Evolutionary conservation across 2,797 vertebrate species (phyloP).

Genomic region (Halcyon leucocephala): DNA sequence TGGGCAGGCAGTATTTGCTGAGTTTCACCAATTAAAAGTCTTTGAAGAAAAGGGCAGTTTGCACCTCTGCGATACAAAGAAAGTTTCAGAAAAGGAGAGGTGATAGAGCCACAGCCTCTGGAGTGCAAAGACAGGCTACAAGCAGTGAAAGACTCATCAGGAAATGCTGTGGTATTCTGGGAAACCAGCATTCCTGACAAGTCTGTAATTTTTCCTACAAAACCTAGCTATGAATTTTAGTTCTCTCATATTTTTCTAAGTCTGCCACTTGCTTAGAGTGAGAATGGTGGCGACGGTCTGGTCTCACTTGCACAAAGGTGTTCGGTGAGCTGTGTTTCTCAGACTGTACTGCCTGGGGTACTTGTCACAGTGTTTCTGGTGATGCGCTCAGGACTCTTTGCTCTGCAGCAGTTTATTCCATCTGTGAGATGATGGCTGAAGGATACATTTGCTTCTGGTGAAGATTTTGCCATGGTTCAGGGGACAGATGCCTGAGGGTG

Average conservation of each 20-base stretch:
- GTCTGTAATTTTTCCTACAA: neutral
- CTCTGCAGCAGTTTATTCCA: neutral
- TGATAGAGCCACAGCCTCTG: neutral
- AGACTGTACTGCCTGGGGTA: neutral
- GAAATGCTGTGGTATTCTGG: neutral
- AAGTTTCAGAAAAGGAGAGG: neutral
- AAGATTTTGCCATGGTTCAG: neutral
- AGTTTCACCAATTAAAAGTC: neutral
- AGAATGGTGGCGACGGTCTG: neutral
- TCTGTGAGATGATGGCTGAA: neutral
- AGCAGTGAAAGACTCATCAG: neutral
- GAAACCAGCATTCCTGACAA: neutral
- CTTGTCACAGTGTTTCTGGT: fast-evolving
- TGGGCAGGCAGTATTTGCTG: neutral
- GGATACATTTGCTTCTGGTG: neutral
- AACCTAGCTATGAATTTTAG: neutral
- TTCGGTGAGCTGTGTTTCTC: neutral
- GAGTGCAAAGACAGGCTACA: fast-evolving
- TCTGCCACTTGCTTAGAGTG: neutral
- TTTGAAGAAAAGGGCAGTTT: neutral
- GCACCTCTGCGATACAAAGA: neutral
- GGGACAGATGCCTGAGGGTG: neutral
- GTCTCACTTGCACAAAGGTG: fast-evolving
- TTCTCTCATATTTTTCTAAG: neutral
- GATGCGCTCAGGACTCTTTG: neutral